These are phyloP conservation scores for Cyclopterus lumpus DNA, from an alignment of 2,797 vertebrate species.

Conservation along the genomic window DNA sequence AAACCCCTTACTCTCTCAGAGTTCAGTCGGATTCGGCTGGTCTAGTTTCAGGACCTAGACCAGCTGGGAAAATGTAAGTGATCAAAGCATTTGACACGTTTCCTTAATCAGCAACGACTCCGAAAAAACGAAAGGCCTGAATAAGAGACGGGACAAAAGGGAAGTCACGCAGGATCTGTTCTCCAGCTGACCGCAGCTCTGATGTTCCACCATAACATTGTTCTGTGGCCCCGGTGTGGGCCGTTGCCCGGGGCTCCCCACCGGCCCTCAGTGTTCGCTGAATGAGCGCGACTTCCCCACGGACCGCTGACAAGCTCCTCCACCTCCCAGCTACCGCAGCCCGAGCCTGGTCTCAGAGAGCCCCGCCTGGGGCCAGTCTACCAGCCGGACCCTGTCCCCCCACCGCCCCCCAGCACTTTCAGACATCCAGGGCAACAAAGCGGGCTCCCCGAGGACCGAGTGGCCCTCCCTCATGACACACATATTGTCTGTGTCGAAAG, in stretches of 20 bases:
- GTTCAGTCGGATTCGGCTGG: neutral
- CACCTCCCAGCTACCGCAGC: conserved; percentile 38
- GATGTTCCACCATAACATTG: conserved; percentile 71
- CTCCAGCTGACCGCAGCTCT: conserved; percentile 68
- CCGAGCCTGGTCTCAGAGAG: conserved; percentile 48
- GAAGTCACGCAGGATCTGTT: conserved; percentile 31
- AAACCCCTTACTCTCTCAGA: neutral
- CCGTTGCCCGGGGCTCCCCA: conserved; percentile 76
- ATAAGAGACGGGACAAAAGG: conserved; percentile 2
- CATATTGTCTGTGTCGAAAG: conserved; percentile 32
- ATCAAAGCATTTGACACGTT: neutral
- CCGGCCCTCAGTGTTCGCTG: conserved; percentile 63
- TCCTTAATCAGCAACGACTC: neutral
- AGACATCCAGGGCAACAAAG: conserved; percentile 59
- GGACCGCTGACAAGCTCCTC: conserved; percentile 56
- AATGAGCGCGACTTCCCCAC: conserved; percentile 64
- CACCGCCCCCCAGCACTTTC: conserved; percentile 13
- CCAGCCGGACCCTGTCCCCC: conserved; percentile 50
- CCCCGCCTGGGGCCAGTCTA: conserved; percentile 68
- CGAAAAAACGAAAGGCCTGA: neutral
- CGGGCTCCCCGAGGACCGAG: conserved; percentile 28
- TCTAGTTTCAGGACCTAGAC: neutral
- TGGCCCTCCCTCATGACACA: conserved; percentile 15
- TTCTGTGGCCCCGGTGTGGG: conserved; percentile 71
- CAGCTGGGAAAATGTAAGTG: neutral